A percentile compares a stretch with the other conserved stretches of the same genome.
phyloP scores from a whole-genome alignment of 2,113 vertebrate species.

The Barbus barbus region DNA sequence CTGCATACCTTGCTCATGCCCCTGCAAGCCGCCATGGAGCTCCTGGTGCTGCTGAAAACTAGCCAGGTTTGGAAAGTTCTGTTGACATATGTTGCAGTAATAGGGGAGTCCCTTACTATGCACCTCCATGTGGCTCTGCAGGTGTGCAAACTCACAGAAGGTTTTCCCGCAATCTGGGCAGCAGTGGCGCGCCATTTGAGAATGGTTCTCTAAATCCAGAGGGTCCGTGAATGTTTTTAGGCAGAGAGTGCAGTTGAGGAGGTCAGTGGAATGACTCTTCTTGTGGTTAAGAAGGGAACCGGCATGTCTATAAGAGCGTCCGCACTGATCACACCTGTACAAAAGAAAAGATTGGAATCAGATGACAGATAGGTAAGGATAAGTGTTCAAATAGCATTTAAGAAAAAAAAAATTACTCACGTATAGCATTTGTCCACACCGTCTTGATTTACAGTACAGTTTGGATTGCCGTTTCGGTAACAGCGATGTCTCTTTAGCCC shows the following conservation, averaged over 20 bases:
- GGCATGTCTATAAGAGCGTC: slow-evolving; percentile 81
- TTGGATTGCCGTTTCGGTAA: slow-evolving; percentile 42
- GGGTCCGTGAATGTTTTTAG: slow-evolving; percentile 80
- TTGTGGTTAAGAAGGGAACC: slow-evolving; percentile 84
- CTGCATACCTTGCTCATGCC: slow-evolving; percentile 37
- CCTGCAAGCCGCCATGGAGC: slow-evolving; percentile 66
- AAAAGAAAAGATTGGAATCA: slow-evolving; percentile 11
- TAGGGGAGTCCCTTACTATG: slow-evolving; percentile 74
- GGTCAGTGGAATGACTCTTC: slow-evolving; percentile 78
- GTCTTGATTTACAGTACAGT: slow-evolving; percentile 59
- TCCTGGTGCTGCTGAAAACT: slow-evolving; percentile 79
- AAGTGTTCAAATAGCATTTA: background rate
- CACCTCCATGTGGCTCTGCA: slow-evolving; percentile 78
- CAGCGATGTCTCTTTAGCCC: slow-evolving; percentile 77
- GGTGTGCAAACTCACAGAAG: slow-evolving; percentile 76
- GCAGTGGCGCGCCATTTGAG: slow-evolving; percentile 77
- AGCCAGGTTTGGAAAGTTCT: slow-evolving; percentile 75
- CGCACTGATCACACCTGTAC: slow-evolving; percentile 83
- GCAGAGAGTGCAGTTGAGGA: slow-evolving; percentile 79
- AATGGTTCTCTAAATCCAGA: slow-evolving; percentile 77
- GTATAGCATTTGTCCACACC: slow-evolving; percentile 73
- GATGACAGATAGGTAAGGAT: background rate
- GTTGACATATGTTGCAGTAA: slow-evolving; percentile 78
- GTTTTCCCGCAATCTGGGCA: slow-evolving; percentile 81
- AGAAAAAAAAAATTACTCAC: slow-evolving; percentile 64